Conservation (phyloP, 2,797 vertebrate genomes). For the Intellagama lesueurii region DNA sequence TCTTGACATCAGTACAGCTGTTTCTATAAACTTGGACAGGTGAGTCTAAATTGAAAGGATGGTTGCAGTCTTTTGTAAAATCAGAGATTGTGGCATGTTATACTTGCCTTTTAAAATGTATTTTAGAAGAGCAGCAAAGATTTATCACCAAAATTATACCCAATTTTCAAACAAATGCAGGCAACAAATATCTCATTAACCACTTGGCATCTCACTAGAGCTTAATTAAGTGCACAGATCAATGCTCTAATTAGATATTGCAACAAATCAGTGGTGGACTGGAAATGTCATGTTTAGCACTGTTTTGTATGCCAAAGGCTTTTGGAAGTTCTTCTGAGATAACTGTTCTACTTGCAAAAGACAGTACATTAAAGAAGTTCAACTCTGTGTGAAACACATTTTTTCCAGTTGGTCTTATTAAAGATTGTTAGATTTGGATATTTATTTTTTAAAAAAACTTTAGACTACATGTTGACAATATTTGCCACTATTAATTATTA, state of each 20-base stretch:
- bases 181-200: conserved; percentile 42
- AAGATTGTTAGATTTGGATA: neutral
- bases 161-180: conserved; percentile 23
- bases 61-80: conserved; percentile 18
- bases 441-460: neutral
- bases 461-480: neutral
- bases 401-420: neutral
- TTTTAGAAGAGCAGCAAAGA: neutral
- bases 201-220: neutral
- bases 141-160: neutral
- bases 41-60: neutral
- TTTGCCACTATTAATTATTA: conserved; percentile 5
- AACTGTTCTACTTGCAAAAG: conserved; percentile 10
- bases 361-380: conserved; percentile 12
- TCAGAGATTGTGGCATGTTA: neutral
- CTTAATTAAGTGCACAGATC: conserved; percentile 33
- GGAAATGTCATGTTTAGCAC: neutral
- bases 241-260: conserved; percentile 37
- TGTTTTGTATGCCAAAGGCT: neutral
- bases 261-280: neutral
- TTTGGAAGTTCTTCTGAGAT: conserved; percentile 20
- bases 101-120: conserved; percentile 1
- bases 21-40: neutral
- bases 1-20: neutral
- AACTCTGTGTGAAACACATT: conserved; percentile 8